Base-by-base conservation (phyloP, 2,113 vertebrate genomes). In the Ceyx melanurus region DNA sequence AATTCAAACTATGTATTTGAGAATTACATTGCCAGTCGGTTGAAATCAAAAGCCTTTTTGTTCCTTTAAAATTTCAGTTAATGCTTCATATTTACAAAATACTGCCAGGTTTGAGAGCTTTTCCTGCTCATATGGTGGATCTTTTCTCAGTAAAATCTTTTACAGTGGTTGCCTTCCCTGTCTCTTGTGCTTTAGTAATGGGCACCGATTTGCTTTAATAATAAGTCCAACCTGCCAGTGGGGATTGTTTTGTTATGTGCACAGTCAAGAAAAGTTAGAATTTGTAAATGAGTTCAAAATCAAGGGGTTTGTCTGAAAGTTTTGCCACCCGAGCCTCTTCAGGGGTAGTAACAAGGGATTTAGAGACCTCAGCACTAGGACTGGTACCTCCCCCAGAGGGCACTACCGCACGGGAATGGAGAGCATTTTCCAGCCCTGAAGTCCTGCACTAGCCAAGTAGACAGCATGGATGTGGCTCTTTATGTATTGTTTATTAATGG, bases 1-100 rank as follows among this genome's bases (percentile, higher is more conserved):
- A 54, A 64, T 78, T 91, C 29, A 13, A 2, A 0, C 14, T 26
- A 17, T 62, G 31, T 22, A 29, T 79, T 82, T 67, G 56, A 93
- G 91, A 93, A 79, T 80, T 85, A 37, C 13, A 33, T 57, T 40
- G n/a, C 82, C 50, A 53, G 4, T 45, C 73, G 65, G 29, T 33
- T 71, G 66, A 51, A 76, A 84, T 82, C 46, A 70, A 82, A 73
- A 88, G 78, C 67, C 65, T 89, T 88, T 93, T 88, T 74, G 56
- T 31, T 86, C 29, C 71, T 91, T 87, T 88, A 51, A 26, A 78
- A 65, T 88, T 56, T 68, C 40, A 81, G 14, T 65, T 84, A 54
- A 71, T 60, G 33, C 35, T 83, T 94, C 61, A 6, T 80, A 72
- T 94, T 86, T 94, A 84, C 57, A 45, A n/a, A 64, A 70, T 62